Base-by-base conservation (phyloP, 2,113 vertebrate genomes). In the Centropus unirufus region DNA sequence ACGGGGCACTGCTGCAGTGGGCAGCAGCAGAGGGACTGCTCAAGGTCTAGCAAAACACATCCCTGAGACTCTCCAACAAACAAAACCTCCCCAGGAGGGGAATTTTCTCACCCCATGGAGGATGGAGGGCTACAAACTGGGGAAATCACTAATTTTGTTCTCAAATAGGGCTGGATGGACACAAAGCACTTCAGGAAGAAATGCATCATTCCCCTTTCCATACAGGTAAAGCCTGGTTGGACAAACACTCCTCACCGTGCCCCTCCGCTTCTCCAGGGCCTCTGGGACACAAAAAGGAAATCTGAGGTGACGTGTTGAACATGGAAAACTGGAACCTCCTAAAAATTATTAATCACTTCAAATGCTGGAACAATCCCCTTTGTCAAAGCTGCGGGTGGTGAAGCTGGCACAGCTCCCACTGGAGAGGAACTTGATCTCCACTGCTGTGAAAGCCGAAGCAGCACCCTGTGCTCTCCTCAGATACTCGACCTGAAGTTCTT, bases 121-220 rank as follows among this genome's bases (percentile, higher is more conserved):
- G 52, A 59, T 12, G n/a, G 22, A 18, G 14, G 11, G 26, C n/a
- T 62, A 34, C 47, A 32, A 44, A 27, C 64, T 44, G 17, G 70
- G 61, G 51, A 84, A 80, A n/a, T 9, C 68, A 69, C 36, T 40
- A 24, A 46, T 18, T 52, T 26, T 11, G 15, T 39, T 66, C 69
- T n/a, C 29, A 23, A 8, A 6, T 1, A 55, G 51, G 46, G 46
- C 49, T 39, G 55, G 27, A 17, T 14, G 18, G 47, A 44, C 74
- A 49, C 51, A 24, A 23, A 0, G 14, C 16, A 3, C 40, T 32
- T 22, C 2, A 22, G 46, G 46, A 73, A 74, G 64, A 75, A 55
- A 64, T 34, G 42, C 73, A 83, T 6, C 0, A 0, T 6, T 54
- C 14, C 58, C 42, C 8, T 1, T 14, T 39, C 26, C 1, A 0